phyloP scores from a whole-genome alignment of 2,797 vertebrate species.

The Hafferia zeledoni region DNA sequence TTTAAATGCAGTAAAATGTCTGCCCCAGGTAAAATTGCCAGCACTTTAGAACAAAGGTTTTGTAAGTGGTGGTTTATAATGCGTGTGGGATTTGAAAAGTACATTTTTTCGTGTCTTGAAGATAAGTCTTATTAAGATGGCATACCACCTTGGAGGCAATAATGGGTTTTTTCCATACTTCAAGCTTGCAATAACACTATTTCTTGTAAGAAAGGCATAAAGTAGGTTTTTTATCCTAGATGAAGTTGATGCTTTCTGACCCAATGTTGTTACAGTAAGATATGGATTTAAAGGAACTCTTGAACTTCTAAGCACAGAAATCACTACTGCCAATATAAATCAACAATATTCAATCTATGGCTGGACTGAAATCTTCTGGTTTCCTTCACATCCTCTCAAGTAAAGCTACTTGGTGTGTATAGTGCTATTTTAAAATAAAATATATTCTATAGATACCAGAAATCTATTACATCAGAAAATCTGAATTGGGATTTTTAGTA shows the following conservation, averaged over 20 bases:
- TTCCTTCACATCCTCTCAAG: not conserved
- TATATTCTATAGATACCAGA: not conserved
- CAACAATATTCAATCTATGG: not conserved
- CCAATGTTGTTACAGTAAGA: slow-evolving; percentile 63
- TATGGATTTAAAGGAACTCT: slow-evolving; percentile 49
- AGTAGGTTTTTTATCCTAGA: slow-evolving; percentile 2
- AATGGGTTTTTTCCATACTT: slow-evolving; percentile 66
- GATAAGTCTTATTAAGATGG: slow-evolving; percentile 77
- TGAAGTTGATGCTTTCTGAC: slow-evolving; percentile 61
- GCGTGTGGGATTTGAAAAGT: slow-evolving; percentile 74
- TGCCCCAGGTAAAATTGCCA: slow-evolving; percentile 75
- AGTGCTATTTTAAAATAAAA: not conserved
- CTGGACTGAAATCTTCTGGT: not conserved
- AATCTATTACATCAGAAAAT: not conserved
- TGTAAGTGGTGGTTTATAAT: slow-evolving; percentile 76
- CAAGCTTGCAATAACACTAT: slow-evolving; percentile 63
- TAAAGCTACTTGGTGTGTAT: not conserved
- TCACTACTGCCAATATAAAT: slow-evolving; percentile 21
- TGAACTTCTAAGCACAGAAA: not conserved
- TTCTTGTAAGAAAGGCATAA: slow-evolving; percentile 63
- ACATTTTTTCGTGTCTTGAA: slow-evolving; percentile 73
- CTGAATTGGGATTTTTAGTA: not conserved
- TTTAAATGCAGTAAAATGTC: slow-evolving; percentile 73
- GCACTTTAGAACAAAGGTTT: slow-evolving; percentile 77
- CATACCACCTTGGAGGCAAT: slow-evolving; percentile 68